Conservation (phyloP, 1,140 invertebrate genomes). For the Caenorhabditis inopinata region DNA sequence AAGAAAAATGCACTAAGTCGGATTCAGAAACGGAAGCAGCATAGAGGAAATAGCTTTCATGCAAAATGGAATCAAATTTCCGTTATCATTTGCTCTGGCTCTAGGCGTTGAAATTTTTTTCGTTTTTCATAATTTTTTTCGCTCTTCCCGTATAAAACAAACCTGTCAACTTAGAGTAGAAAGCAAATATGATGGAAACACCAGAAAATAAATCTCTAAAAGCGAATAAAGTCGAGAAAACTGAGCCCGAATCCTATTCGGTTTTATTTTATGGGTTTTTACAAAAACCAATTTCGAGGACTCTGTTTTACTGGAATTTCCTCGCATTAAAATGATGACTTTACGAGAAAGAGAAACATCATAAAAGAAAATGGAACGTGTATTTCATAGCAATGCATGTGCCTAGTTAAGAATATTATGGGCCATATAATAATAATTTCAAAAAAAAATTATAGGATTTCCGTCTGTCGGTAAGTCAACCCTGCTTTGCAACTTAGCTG, state of each 20-base stretch:
- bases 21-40: too few relatives aligned
- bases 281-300: neutral
- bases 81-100: neutral
- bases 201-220: neutral
- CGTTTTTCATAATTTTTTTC: too few relatives aligned
- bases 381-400: too few relatives aligned
- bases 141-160: too few relatives aligned
- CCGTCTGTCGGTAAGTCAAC: conserved; percentile 99
- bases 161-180: neutral
- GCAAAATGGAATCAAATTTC: conserved; percentile 24
- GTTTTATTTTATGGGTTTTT: neutral
- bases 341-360: neutral
- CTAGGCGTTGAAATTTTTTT: too few relatives aligned
- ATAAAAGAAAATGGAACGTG: neutral
- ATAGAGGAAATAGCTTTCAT: too few relatives aligned
- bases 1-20: neutral
- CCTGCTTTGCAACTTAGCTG: conserved; percentile 89
- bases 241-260: neutral
- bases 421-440: neutral
- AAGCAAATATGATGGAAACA: neutral
- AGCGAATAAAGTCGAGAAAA: neutral
- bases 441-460: conserved; percentile 75
- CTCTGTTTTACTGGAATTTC: neutral
- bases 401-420: too few relatives aligned
- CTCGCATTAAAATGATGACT: conserved; percentile 12